A percentile compares a stretch with the other conserved stretches of the same genome.
Evolutionary conservation across 2,888 invertebrate species (phyloP).

Genomic region (Trypoxylon attenuatum): DNA sequence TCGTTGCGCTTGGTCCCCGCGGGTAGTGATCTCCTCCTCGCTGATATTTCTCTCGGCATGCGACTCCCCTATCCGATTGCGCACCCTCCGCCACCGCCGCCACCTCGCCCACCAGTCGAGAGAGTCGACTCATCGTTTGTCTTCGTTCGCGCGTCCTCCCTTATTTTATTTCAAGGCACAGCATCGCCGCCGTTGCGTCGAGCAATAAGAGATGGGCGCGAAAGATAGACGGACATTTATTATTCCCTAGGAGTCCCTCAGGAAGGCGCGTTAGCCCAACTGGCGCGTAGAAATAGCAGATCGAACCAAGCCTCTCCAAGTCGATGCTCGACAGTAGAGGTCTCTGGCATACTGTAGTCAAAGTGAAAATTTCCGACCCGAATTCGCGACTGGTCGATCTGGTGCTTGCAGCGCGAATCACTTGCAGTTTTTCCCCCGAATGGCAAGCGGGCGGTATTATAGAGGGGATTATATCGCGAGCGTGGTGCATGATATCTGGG

Average conservation of each 20-base stretch:
- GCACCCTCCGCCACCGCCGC: neutral
- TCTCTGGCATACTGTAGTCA: too few relatives aligned
- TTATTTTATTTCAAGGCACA: constrained; percentile 14
- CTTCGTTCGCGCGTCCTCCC: constrained; percentile 2
- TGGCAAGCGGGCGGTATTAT: too few relatives aligned
- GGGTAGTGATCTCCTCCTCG: constrained; percentile 26
- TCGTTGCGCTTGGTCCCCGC: constrained; percentile 16
- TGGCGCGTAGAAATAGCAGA: neutral
- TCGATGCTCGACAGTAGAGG: neutral
- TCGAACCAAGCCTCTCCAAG: neutral
- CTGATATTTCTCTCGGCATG: constrained; percentile 26
- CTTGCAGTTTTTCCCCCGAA: too few relatives aligned
- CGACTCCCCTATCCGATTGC: neutral
- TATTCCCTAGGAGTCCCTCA: constrained; percentile 31
- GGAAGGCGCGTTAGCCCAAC: too few relatives aligned
- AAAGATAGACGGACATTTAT: constrained; percentile 47
- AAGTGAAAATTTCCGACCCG: too few relatives aligned
- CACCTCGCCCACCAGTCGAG: neutral
- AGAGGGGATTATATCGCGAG: too few relatives aligned
- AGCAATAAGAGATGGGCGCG: constrained; percentile 43
- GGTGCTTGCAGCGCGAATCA: too few relatives aligned
- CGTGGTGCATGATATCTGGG: too few relatives aligned
- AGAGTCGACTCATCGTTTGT: too few relatives aligned
- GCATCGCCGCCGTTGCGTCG: constrained; percentile 4
- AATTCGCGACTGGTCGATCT: too few relatives aligned